Conservation (phyloP, 1,140 invertebrate species). For the Parasteatoda tepidariorum region DNA sequence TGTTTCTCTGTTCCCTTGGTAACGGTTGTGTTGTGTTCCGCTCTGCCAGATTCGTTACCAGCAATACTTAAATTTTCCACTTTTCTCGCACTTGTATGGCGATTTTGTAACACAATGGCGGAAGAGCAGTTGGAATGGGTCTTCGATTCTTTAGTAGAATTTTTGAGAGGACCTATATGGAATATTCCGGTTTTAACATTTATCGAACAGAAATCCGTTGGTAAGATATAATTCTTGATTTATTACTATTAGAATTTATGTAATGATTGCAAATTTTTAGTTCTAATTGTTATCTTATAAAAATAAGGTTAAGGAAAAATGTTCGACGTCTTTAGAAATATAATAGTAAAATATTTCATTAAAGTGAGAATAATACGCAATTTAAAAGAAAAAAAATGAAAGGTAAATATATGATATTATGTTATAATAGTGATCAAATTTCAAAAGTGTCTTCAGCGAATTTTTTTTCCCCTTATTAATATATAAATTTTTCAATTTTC, state of each 20-base stretch:
- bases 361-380: neutral
- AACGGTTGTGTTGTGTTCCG: conserved; percentile 36
- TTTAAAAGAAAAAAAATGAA: neutral
- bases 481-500: neutral
- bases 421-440: neutral
- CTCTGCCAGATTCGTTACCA: conserved; percentile 29
- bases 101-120: neutral
- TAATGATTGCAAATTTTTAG: too few relatives aligned
- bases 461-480: neutral
- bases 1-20: conserved; percentile 45
- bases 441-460: too few relatives aligned
- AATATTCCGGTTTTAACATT: conserved; percentile 88
- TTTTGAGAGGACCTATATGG: conserved; percentile 90
- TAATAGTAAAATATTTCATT: neutral
- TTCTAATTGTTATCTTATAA: too few relatives aligned
- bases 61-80: neutral
- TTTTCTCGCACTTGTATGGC: neutral
- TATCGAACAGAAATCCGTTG: conserved; percentile 89
- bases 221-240: conserved; percentile 72
- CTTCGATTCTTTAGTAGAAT: conserved; percentile 88
- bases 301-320: too few relatives aligned
- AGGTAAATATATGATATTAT: neutral
- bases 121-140: conserved; percentile 75
- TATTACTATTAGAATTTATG: too few relatives aligned
- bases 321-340: too few relatives aligned